phyloP scores from a whole-genome alignment of 2,113 vertebrate species.

The Phalacrocorax carbo region DNA sequence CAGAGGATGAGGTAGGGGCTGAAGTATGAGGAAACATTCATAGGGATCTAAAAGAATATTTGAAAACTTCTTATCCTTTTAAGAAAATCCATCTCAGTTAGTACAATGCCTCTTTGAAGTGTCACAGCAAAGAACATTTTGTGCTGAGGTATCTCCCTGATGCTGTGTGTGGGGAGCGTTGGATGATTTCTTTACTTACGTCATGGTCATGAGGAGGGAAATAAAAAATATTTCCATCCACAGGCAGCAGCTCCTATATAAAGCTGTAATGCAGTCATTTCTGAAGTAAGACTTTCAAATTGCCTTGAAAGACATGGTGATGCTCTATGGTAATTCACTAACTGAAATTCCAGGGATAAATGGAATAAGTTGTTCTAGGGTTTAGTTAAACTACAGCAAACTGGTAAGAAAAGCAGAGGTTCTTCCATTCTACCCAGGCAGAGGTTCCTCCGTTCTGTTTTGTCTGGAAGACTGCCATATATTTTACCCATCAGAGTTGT shows the following conservation, averaged over 20 bases:
- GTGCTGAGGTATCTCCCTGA: background rate
- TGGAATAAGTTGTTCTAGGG: background rate
- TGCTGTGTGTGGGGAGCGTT: background rate
- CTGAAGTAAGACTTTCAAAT: background rate
- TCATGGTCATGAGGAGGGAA: background rate
- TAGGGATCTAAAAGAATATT: background rate
- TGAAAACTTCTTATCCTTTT: background rate
- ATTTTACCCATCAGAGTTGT: accelerated
- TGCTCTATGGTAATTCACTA: background rate
- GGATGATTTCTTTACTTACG: background rate
- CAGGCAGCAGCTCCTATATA: background rate
- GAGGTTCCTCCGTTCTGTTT: background rate
- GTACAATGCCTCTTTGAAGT: background rate
- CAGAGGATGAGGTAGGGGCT: background rate
- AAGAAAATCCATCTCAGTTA: background rate
- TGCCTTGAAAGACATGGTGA: background rate
- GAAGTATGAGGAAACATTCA: background rate
- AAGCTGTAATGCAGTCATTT: background rate
- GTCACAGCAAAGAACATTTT: background rate
- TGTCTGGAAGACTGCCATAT: background rate
- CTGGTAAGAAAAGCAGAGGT: background rate
- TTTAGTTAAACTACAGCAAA: background rate
- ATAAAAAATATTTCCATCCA: background rate
- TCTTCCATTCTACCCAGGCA: background rate
- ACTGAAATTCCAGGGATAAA: background rate